These are phyloP conservation scores for Caenorhabditis briggsae DNA, from an alignment of 1,140 invertebrate species.

Conservation along the genomic window DNA sequence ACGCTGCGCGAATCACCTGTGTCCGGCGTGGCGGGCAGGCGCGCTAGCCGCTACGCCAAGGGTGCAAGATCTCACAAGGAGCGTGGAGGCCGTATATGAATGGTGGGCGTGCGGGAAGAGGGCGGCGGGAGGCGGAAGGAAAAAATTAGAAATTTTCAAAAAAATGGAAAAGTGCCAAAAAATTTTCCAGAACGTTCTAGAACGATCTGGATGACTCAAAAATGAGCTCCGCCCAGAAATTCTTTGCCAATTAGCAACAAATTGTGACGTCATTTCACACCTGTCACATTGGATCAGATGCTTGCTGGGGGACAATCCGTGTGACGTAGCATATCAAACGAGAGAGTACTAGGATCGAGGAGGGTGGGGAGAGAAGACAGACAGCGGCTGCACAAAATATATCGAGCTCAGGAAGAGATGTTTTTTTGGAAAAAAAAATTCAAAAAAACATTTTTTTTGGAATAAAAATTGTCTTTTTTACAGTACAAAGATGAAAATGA, in stretches of 20 bases:
- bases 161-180: no score
- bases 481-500: background rate
- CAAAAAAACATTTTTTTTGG: background rate
- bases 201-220: no score
- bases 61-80: no score
- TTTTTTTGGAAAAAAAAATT: background rate
- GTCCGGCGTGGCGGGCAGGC: no score
- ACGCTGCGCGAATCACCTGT: no score
- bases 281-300: background rate
- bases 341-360: background rate
- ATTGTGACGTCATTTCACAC: constrained; percentile 34
- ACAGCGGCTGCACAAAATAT: constrained; percentile 16
- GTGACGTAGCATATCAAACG: background rate
- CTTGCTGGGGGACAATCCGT: constrained; percentile 4
- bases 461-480: background rate
- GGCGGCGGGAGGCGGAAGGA: no score
- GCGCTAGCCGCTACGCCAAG: no score
- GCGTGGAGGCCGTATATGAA: no score
- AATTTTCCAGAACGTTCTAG: no score
- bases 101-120: no score
- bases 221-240: background rate
- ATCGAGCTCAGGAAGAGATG: background rate
- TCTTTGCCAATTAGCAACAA: constrained; percentile 41
- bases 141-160: no score
- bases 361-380: background rate